phyloP scores from a whole-genome alignment of 2,888 invertebrate genomes.

The Volucella inflata region DNA sequence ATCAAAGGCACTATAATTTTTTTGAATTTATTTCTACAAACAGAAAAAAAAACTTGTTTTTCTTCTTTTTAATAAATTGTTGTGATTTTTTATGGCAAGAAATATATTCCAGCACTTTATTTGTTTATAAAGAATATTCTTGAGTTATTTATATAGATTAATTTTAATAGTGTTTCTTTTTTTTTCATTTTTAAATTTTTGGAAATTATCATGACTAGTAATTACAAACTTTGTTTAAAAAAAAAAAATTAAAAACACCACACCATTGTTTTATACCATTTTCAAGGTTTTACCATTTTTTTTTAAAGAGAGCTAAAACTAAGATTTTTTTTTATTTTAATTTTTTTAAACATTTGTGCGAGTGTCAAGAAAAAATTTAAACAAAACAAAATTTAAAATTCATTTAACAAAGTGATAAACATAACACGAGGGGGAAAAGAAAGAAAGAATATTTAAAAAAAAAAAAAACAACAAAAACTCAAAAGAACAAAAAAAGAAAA shows the following conservation, averaged over 20 bases:
- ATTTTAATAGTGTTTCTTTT: conserved; percentile 19
- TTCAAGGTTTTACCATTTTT: not conserved
- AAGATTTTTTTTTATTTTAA: conserved; percentile 22
- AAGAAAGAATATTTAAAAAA: not conserved
- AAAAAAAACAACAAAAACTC: conserved; percentile 34
- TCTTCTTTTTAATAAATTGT: not conserved
- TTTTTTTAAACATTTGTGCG: conserved; percentile 58
- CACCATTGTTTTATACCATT: conserved; percentile 58
- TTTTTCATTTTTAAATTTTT: conserved; percentile 52
- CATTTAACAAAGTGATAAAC: conserved; percentile 20
- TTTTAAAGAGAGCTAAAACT: conserved; percentile 10
- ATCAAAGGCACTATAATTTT: conserved; percentile 72
- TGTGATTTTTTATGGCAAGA: conserved; percentile 62
- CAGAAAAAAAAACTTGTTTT: not conserved
- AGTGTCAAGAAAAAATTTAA: conserved; percentile 56
- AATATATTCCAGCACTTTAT: conserved; percentile 50
- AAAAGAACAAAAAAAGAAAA: conserved; percentile 19
- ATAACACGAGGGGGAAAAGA: conserved; percentile 15
- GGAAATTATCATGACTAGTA: conserved; percentile 73
- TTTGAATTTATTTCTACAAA: conserved; percentile 44
- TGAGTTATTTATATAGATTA: conserved; percentile 14
- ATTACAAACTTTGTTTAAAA: conserved; percentile 59
- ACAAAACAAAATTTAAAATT: conserved; percentile 20
- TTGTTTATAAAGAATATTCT: conserved; percentile 10
- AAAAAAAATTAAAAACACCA: conserved; percentile 49